Conservation (phyloP, 2,888 invertebrate genomes). For the Chaitophorus viminalis region DNA sequence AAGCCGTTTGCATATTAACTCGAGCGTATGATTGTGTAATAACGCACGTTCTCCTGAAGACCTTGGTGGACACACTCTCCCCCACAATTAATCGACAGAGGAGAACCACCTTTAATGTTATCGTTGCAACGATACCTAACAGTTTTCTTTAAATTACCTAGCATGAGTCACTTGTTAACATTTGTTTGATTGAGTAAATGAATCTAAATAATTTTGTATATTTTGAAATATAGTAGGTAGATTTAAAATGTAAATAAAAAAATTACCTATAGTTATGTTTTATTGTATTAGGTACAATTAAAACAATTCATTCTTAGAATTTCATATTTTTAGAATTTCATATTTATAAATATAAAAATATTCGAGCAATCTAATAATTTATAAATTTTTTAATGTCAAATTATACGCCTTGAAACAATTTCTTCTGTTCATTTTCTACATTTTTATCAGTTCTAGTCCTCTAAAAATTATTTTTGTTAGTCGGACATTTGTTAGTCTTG, state of each 20-base stretch:
- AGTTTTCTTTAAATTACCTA: slow-evolving; percentile 54
- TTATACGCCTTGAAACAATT: too few relatives aligned
- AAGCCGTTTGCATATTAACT: slow-evolving; percentile 42
- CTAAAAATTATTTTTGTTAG: too few relatives aligned
- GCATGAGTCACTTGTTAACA: slow-evolving; percentile 50
- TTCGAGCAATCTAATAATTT: too few relatives aligned
- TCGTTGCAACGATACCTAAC: slow-evolving; percentile 47
- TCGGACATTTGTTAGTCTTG: too few relatives aligned
- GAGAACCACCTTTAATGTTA: slow-evolving; percentile 60
- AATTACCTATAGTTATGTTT: background rate
- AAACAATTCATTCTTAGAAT: too few relatives aligned
- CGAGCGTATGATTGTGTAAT: slow-evolving; percentile 52
- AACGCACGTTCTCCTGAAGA: slow-evolving; percentile 51
- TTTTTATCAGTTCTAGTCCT: too few relatives aligned
- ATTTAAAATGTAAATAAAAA: background rate
- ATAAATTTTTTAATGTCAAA: too few relatives aligned
- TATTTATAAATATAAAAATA: too few relatives aligned
- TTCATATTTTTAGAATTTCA: too few relatives aligned
- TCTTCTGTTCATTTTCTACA: too few relatives aligned
- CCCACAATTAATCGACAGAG: slow-evolving; percentile 54
- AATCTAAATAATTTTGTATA: background rate
- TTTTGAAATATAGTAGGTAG: background rate
- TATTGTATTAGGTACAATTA: background rate
- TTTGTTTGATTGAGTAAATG: background rate
- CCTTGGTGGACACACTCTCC: slow-evolving; percentile 60